Evolutionary conservation across 2,797 vertebrate genomes (phyloP), one percentile per base, ranked within the genome.

Genomic region (Arrhamphus sclerolepis): DNA sequence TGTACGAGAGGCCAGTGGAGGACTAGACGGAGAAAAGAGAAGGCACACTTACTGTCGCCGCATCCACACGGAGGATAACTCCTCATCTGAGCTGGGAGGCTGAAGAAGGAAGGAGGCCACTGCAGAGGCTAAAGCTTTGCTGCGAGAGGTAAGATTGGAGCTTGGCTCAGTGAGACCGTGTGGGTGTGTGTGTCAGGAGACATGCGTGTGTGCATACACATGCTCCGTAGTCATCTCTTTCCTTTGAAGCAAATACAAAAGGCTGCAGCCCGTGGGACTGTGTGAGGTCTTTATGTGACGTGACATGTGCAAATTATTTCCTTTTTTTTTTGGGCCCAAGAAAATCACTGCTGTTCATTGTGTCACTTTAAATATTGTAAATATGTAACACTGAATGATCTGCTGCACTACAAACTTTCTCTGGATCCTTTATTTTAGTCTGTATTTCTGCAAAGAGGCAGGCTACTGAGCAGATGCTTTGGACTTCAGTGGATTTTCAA

Each of bases 141-240:
- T 70, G 69, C n/a, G 13, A 77, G 68, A 88, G 91, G 91, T 90
- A 83, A 80, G 83, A 55, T 65, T 14, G 21, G 40, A 26, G 55
- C 48, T 43, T 4, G 20, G 47, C 28, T 46, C 16, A n/a, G n/a
- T 11, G 46, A 11, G 47, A 4, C 1, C 49, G 56, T 24, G 65
- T 49, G 62, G 48, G 70, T 57, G 53, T 48, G 54, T 71, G 40
- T 29, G 58, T 47, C 8, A 19, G 19, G 40, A 38, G 8, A 56
- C 3, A 38, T 14, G 34, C 13, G 34, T 38, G 34, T 16, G 38
- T 51, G 41, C 69, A 40, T 62, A 58, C 52, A 13, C 4, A 10
- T 39, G 57, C 8, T 59, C 0, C 3, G 19, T 55, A 1, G 2
- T 51, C 17, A 41, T 49, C 22, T 28, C 28, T 48, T 51, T 62